A percentile compares a stretch with the other conserved stretches of the same genome.
Evolutionary conservation across 1,140 invertebrate genomes (phyloP).

Genomic region (Eupeodes corollae): DNA sequence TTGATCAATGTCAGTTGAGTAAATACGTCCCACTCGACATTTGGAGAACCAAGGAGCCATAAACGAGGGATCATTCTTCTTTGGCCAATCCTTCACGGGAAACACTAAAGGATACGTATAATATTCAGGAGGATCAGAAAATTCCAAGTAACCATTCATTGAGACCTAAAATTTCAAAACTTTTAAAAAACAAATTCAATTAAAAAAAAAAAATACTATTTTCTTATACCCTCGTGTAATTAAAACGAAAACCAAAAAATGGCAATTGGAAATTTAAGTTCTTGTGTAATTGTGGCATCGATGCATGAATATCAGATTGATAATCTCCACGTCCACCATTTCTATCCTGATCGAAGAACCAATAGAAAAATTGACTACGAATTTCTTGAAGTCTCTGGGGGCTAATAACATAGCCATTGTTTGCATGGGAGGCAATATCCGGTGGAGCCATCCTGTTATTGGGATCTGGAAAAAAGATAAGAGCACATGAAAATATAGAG

Average conservation of each 20-base stretch:
- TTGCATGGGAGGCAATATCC: conserved; percentile 36
- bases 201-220: too few relatives aligned
- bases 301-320: conserved; percentile 70
- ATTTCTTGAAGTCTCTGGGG: conserved; percentile 52
- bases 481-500: too few relatives aligned
- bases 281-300: conserved; percentile 73
- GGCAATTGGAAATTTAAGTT: conserved; percentile 86
- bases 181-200: too few relatives aligned
- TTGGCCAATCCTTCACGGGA: conserved; percentile 74
- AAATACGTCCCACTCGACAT: conserved; percentile 59
- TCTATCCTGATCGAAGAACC: conserved; percentile 71
- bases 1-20: conserved; percentile 49
- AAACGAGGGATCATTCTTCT: conserved; percentile 77
- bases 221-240: conserved; percentile 88
- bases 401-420: conserved; percentile 50
- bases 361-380: conserved; percentile 67
- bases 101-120: conserved; percentile 74
- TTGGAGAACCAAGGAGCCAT: conserved; percentile 89
- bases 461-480: conserved; percentile 27
- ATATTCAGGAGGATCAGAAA: conserved; percentile 80
- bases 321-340: conserved; percentile 66
- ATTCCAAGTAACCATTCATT: conserved; percentile 78
- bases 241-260: conserved; percentile 86
- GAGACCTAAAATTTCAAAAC: too few relatives aligned
- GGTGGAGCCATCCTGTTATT: conserved; percentile 42